These are phyloP conservation scores for Lepus oiostolus DNA, from an alignment of 2,797 vertebrate species.

Conservation along the genomic window DNA sequence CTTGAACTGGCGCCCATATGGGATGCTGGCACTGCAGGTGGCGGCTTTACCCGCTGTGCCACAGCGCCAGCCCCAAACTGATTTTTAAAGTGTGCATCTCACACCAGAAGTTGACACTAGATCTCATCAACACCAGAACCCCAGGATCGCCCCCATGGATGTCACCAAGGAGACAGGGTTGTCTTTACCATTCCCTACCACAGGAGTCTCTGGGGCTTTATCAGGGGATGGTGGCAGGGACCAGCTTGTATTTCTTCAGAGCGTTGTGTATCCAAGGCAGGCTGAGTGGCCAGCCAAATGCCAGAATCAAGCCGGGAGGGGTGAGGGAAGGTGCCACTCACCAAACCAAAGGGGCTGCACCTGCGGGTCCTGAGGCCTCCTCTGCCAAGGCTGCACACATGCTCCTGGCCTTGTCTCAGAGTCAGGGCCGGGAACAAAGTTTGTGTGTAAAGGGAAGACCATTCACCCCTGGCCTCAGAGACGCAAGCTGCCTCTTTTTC, in stretches of 20 bases:
- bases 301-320: neutral
- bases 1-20: too few relatives aligned
- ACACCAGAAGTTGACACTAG: neutral
- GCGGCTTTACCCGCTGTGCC: too few relatives aligned
- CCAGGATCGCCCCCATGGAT: neutral
- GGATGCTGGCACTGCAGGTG: too few relatives aligned
- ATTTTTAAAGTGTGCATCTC: neutral
- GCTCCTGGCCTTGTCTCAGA: neutral
- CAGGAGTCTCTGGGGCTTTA: neutral
- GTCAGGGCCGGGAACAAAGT: constrained; percentile 24
- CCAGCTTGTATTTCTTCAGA: neutral
- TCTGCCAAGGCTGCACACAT: neutral
- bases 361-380: neutral
- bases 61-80: too few relatives aligned
- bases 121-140: neutral
- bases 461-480: neutral
- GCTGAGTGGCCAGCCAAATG: neutral
- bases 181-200: neutral
- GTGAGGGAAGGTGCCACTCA: neutral
- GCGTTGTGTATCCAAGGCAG: neutral
- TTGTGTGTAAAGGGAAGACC: constrained; percentile 9
- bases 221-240: neutral
- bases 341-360: neutral
- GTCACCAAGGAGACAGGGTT: neutral
- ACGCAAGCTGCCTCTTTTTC: neutral